Evolutionary conservation across 2,888 invertebrate species (phyloP), one percentile per base, ranked within the genome.

Genomic region (Prosopocoilus inquinatus): DNA sequence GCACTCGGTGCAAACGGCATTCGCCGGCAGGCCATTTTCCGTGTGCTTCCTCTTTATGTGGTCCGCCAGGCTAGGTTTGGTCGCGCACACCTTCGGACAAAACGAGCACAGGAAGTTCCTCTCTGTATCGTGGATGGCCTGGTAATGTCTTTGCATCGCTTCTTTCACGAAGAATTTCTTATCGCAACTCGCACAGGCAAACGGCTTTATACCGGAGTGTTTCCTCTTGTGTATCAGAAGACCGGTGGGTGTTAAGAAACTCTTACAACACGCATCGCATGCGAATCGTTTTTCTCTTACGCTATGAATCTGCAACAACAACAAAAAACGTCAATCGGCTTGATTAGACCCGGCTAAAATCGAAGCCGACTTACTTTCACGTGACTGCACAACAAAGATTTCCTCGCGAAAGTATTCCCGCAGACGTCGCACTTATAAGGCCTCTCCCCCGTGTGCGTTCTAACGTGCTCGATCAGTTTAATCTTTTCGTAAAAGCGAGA

Each of bases 391-490:
- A 62, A 41, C 20, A 62, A 39, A 32, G 59, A 53, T 2, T 52
- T 50, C 39, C 62, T 59, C 5, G 62, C 61, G 59, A 79, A 79
- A 4, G 78, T 78, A 63, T 78, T 78, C 1, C 78, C 78, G 58
- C 78, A 78, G 64, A 75, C 76, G 58, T 77, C 75, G 56, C 79
- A 79, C 45, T 74, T 75, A 64, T 77, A 79, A 4, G 79, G 79
- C 35, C 78, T 63, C 62, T 78, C 79, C 57, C 78, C 78, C 2
- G 78, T 78, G 58, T 79, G 79, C 1, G 78, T 78, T 35, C 78
- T 60, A 78, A 79, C 78, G 58, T 79, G 79, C 52, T 78, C 78
- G 64, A 77, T 78, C 51, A 78, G 67, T 58, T 77, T 77, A 1
- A 77, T 77, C 59, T 77, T 78, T 4, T 77, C 77, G 8, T 77